Evolutionary conservation across 2,113 vertebrate genomes (phyloP).

Genomic region (Noctilio leporinus): DNA sequence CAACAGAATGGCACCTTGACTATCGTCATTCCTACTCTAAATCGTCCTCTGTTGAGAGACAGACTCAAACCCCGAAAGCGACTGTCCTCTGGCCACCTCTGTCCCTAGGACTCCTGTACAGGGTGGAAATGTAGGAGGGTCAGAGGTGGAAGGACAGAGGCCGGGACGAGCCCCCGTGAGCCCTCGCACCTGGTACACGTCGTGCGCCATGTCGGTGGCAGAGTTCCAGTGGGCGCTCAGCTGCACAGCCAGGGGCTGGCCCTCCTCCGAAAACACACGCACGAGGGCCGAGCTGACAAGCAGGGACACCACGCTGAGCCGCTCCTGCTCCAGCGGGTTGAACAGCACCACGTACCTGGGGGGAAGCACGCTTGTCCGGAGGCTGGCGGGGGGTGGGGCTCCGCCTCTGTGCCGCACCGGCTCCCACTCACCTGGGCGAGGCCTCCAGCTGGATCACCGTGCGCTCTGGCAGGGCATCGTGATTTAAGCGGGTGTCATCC

Average conservation of each 20-base stretch:
- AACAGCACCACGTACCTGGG: conserved; percentile 92
- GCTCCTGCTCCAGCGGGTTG: conserved; percentile 93
- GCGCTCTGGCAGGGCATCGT: conserved; percentile 92
- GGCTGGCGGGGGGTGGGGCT: background rate
- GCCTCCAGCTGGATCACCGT: conserved; percentile 88
- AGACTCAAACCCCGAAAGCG: background rate
- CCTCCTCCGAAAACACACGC: conserved; percentile 88
- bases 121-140: background rate
- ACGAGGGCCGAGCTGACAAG: conserved; percentile 86
- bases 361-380: no score
- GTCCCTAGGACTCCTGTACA: background rate
- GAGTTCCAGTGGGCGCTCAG: conserved; percentile 88
- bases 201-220: conserved; percentile 79
- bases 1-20: accelerated
- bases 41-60: background rate
- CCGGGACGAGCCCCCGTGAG: background rate
- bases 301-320: conserved; percentile 86
- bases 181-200: conserved; percentile 87
- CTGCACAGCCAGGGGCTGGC: conserved; percentile 90
- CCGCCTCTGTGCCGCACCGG: background rate
- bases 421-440: conserved; percentile 83
- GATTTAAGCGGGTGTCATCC: conserved; percentile 89
- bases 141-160: background rate
- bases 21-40: accelerated
- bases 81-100: background rate